Base-by-base conservation (phyloP, 1,140 invertebrate genomes). In the Aplysia californica region DNA sequence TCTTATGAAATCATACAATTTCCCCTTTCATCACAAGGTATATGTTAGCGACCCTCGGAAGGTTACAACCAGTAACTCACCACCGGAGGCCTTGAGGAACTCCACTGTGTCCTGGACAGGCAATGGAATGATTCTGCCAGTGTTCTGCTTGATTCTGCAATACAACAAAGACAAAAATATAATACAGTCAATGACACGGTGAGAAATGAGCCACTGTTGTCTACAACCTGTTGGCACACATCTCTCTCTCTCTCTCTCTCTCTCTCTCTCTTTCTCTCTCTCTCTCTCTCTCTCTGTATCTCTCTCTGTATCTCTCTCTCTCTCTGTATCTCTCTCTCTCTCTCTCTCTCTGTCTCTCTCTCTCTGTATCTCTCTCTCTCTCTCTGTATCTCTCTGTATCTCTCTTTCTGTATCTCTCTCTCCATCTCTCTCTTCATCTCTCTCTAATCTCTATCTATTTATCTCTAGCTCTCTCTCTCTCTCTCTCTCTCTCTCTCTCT, bases 61-160 rank as follows among this genome's bases (percentile, higher is more conserved):
- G n/a, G n/a, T n/a, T n/a, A n/a, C n/a, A n/a, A n/a, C n/a, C n/a
- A n/a, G n/a, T n/a, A n/a, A n/a, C 58, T 23, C 31, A 79, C 75
- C 72, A 87, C 87, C 86, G 84, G 86, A 95, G 83, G 94, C 93
- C 83, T 95, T 95, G 20, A 98, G 92, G 89, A 94, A 98, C 84
- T 97, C 95, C 21, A 98, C 92, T 87, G 96, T 97, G 80, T 95
- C 94, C 82, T 93, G 92, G 33, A 99, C 94, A 70, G 98, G 94
- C 0, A 95, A 95, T 56, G 98, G 97, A 88, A 98, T 97, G 0
- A 94, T 91, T 84, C 93, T 91, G 10, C 92, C 92, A 75, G 91
- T 91, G 88, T 98, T 96, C 85, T 96, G 93, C 79, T 96, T 94
- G 68, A 99, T 97, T 86, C 91, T 91, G 83, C 66, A 87, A 64